Percentiles rank a stretch among this genome's conserved stretches.
Conservation (phyloP, 2,113 vertebrate genomes). For the Hippoglossus stenolepis region DNA sequence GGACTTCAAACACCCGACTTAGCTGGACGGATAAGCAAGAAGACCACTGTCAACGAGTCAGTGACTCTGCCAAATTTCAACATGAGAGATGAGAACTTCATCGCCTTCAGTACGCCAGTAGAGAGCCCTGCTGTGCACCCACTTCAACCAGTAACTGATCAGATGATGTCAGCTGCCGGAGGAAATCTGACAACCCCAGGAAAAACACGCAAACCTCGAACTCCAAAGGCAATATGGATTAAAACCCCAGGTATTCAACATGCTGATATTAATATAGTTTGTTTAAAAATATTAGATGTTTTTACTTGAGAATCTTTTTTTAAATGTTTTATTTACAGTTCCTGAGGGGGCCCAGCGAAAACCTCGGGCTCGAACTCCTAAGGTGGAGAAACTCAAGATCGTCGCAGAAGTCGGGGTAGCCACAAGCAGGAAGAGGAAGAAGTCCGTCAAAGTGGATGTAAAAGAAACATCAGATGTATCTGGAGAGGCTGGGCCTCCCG, state of each 20-base stretch:
- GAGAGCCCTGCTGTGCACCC: constrained; percentile 62
- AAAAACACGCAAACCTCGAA: constrained; percentile 73
- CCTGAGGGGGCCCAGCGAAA: constrained; percentile 53
- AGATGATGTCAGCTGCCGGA: constrained; percentile 13
- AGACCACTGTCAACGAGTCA: constrained; percentile 47
- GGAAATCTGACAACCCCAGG: constrained; percentile 59
- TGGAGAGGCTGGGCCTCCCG: constrained; percentile 33
- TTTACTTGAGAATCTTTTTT: neutral
- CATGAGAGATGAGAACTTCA: constrained; percentile 67
- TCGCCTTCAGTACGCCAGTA: constrained; percentile 66
- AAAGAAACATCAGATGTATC: constrained; percentile 33
- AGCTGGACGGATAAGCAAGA: constrained; percentile 44
- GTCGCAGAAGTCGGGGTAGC: constrained; percentile 36
- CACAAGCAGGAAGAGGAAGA: constrained; percentile 72
- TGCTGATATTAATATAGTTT: neutral
- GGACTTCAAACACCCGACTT: constrained; percentile 66
- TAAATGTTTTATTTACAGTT: constrained; percentile 22
- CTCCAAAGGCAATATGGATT: constrained; percentile 63
- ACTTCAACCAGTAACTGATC: constrained; percentile 59
- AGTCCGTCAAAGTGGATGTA: constrained; percentile 47
- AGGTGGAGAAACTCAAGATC: constrained; percentile 60
- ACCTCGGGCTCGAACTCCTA: constrained; percentile 65
- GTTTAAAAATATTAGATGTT: neutral
- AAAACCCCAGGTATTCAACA: constrained; percentile 60
- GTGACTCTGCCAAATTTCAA: constrained; percentile 61